Percentiles rank a stretch among this genome's conserved stretches.
These are phyloP conservation scores for Tinamus major DNA, from an alignment of 2,797 vertebrate genomes.

Conservation along the genomic window DNA sequence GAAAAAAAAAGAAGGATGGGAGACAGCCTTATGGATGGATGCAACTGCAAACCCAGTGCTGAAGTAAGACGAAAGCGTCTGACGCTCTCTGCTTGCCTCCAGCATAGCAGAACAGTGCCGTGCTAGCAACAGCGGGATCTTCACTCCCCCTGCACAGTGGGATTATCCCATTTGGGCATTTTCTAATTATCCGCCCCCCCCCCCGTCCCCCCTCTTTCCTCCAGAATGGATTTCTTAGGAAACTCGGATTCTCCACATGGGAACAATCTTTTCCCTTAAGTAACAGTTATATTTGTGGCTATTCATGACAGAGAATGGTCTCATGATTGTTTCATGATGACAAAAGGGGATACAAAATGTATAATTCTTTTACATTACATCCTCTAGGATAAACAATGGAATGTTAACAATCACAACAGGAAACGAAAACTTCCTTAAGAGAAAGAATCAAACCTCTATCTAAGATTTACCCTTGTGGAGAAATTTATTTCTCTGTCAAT, in stretches of 20 bases:
- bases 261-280: not conserved
- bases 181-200: not conserved
- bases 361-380: not conserved
- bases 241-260: not conserved
- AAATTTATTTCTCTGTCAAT: constrained; percentile 50
- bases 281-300: not conserved
- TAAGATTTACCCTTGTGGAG: not conserved
- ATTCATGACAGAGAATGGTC: not conserved
- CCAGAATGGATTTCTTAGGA: not conserved
- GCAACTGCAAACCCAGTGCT: rapidly evolving
- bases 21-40: too few species aligned
- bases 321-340: not conserved
- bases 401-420: not conserved
- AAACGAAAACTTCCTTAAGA: not conserved
- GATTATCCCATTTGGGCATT: not conserved
- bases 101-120: not conserved
- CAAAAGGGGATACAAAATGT: not conserved
- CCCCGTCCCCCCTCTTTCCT: too few species aligned
- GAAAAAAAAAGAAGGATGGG: not conserved
- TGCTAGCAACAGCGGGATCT: not conserved
- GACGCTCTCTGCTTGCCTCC: not conserved
- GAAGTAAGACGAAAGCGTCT: not conserved
- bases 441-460: not conserved
- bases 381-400: not conserved
- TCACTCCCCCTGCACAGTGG: not conserved